Evolutionary conservation across 2,113 vertebrate species (phyloP), one percentile per base, ranked within the genome.

Genomic region (Nothobranchius furzeri): DNA sequence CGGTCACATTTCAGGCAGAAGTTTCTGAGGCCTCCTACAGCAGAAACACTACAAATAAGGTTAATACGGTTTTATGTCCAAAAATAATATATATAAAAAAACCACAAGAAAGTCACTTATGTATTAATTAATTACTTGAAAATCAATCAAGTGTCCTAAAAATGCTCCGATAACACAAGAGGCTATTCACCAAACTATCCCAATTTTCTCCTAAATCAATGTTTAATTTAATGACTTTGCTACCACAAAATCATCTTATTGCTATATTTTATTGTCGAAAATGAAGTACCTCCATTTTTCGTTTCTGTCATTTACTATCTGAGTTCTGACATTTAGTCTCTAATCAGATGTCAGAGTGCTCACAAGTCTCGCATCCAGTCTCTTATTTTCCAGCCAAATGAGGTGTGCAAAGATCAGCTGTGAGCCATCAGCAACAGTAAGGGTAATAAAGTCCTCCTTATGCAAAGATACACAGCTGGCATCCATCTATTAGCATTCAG

Each of bases 341-440:
- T 52, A 50, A 82, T 81, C 50, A 11, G 59, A 70, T 68, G 71
- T 79, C 68, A 62, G 70, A 68, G 68, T 4, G 9, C 71, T 62
- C 55, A 47, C 54, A 25, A 64, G 40, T 85, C 60, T 78, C 65
- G 60, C 60, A 65, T 52, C 69, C 61, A 25, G 54, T 25, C 64
- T 81, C 75, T 75, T 78, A 79, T 86, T 83, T 76, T 72, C 11
- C 64, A 17, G 52, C 85, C 68, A 88, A 87, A 89, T 86, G 85
- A 85, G 73, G 84, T 89, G 84, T 87, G 76, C 77, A 84, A 60
- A 76, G 83, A 88, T 87, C 86, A 82, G 76, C 86, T 85, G 78
- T 78, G 70, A 86, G 73, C 82, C 80, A 74, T 79, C 72, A 77
- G 67, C 78, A 69, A 64, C 76, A 79, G 69, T 84, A 83, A 59